phyloP scores from a whole-genome alignment of 2,113 vertebrate genomes.

The Eurypyga helias region DNA sequence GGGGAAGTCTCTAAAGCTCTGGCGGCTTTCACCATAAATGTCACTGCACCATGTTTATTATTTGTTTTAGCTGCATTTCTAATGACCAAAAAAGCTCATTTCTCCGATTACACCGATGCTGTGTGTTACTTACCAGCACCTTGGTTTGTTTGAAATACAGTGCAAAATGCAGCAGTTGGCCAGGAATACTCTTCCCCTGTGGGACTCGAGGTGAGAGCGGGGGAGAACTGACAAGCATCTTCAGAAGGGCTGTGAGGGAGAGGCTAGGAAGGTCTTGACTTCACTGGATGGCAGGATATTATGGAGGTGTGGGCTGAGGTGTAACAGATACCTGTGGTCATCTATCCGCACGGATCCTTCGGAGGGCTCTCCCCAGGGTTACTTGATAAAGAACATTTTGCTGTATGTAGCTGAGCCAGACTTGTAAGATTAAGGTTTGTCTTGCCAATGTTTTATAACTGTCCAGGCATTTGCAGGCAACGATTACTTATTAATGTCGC shows the following conservation, averaged over 20 bases:
- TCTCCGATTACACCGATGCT: slow-evolving; percentile 41
- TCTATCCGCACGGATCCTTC: slow-evolving; percentile 17
- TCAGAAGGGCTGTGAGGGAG: neutral
- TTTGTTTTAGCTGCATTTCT: slow-evolving; percentile 63
- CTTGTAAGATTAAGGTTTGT: slow-evolving; percentile 22
- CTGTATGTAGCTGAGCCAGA: slow-evolving; percentile 13
- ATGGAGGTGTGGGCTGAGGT: slow-evolving; percentile 29
- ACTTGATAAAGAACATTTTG: neutral
- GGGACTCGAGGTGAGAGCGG: neutral
- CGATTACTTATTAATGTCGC: slow-evolving; percentile 33
- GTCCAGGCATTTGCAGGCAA: slow-evolving; percentile 26
- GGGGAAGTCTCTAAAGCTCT: slow-evolving; percentile 35
- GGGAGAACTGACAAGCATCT: neutral
- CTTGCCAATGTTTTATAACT: slow-evolving; percentile 59
- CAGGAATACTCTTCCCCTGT: slow-evolving; percentile 43
- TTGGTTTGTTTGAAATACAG: slow-evolving; percentile 35
- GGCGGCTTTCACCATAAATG: slow-evolving; percentile 65
- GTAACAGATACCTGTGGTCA: neutral
- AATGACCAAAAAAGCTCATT: slow-evolving; percentile 50
- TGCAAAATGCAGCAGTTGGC: neutral
- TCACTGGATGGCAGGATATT: neutral
- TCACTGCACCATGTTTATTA: slow-evolving; percentile 61
- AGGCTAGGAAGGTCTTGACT: neutral
- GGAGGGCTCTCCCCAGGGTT: neutral
- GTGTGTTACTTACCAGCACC: slow-evolving; percentile 49